These are phyloP conservation scores for Eptesicus fuscus DNA, from an alignment of 2,113 vertebrate genomes.

Conservation along the genomic window DNA sequence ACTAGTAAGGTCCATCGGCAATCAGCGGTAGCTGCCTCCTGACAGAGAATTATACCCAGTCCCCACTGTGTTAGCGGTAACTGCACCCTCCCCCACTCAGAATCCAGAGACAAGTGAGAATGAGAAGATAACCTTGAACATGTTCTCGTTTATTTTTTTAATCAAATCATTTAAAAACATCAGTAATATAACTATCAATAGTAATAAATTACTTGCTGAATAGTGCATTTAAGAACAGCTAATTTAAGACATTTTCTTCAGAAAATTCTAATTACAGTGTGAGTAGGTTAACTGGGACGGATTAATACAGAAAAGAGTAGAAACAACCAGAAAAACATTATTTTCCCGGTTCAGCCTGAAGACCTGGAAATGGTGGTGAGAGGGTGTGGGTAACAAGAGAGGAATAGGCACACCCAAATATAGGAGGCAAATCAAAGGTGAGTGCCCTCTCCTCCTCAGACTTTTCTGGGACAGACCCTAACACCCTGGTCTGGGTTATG, in stretches of 20 bases:
- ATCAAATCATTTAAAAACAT: slow-evolving; percentile 36
- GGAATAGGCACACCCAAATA: too few species aligned
- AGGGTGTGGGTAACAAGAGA: rapidly evolving
- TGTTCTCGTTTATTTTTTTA: background rate
- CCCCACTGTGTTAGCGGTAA: background rate
- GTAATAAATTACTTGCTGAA: slow-evolving; percentile 22
- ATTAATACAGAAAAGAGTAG: background rate
- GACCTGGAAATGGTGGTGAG: background rate
- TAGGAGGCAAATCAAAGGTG: background rate
- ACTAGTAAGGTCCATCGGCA: background rate
- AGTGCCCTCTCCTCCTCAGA: background rate
- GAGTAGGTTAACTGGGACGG: background rate
- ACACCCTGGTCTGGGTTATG: background rate
- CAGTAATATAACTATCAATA: background rate
- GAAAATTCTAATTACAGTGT: slow-evolving; percentile 37
- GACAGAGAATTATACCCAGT: background rate
- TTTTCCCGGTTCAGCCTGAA: background rate
- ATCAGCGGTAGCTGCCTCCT: background rate
- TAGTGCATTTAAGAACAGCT: background rate
- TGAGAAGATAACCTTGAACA: background rate
- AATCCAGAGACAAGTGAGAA: background rate
- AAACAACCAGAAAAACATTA: background rate
- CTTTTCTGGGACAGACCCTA: background rate
- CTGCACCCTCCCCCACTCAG: background rate
- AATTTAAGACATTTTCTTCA: slow-evolving; percentile 25